phyloP scores from a whole-genome alignment of 2,888 invertebrate genomes.

The Rotaria sp. region DNA sequence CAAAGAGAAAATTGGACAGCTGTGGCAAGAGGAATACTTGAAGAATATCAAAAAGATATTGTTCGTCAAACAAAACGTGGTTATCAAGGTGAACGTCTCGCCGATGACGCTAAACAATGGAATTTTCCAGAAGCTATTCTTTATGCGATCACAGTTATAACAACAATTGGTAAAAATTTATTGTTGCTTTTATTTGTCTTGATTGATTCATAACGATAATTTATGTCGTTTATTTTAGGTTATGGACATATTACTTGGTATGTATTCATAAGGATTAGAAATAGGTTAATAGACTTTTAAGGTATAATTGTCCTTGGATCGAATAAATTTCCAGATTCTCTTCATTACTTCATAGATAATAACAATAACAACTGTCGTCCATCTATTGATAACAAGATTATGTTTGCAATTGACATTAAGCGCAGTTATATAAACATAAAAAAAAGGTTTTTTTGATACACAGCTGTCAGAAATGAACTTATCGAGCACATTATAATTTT shows the following conservation, averaged over 20 bases:
- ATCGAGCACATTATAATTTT: not conserved
- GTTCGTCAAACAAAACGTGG: slow-evolving; percentile 32
- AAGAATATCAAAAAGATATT: slow-evolving; percentile 40
- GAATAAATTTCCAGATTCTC: not conserved
- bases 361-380: not conserved
- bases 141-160: slow-evolving; percentile 40
- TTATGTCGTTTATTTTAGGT: not conserved
- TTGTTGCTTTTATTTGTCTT: not conserved
- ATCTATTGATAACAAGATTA: slow-evolving; percentile 10
- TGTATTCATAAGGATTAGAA: not conserved
- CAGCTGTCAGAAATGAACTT: not conserved
- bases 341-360: not conserved
- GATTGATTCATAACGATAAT: not conserved
- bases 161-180: slow-evolving; percentile 37
- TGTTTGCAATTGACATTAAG: slow-evolving; percentile 4
- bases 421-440: not conserved
- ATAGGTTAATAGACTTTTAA: not conserved
- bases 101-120: slow-evolving; percentile 34
- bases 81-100: slow-evolving; percentile 27
- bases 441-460: not conserved
- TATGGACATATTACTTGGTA: slow-evolving; percentile 27
- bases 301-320: not conserved
- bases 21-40: slow-evolving; percentile 10
- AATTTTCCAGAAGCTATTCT: slow-evolving; percentile 39
- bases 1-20: slow-evolving; percentile 32